Evolutionary conservation across 2,888 invertebrate species (phyloP).

Genomic region (Parthenolecanium corni): DNA sequence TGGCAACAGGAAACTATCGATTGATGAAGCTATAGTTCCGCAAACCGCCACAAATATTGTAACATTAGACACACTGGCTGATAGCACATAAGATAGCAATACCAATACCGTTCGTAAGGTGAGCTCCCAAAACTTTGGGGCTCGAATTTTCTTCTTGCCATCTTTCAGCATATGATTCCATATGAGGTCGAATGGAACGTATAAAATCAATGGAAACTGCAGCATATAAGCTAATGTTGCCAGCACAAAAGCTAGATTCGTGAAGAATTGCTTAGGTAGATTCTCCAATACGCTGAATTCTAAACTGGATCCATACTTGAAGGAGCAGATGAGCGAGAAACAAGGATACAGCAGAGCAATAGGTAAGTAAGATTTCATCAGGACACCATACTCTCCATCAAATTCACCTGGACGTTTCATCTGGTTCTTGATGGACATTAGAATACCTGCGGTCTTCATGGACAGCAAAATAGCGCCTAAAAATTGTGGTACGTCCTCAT

Average conservation of each 20-base stretch:
- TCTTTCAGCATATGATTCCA: slow-evolving; percentile 67
- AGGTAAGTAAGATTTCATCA: slow-evolving; percentile 69
- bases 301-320: slow-evolving; percentile 62
- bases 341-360: slow-evolving; percentile 71
- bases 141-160: slow-evolving; percentile 48
- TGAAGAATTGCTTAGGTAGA: slow-evolving; percentile 43
- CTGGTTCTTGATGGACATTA: slow-evolving; percentile 79
- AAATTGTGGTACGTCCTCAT: slow-evolving; percentile 69
- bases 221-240: slow-evolving; percentile 61
- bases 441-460: slow-evolving; percentile 80
- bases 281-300: slow-evolving; percentile 77
- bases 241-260: background rate
- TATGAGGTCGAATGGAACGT: slow-evolving; percentile 85
- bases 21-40: slow-evolving; percentile 78
- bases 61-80: slow-evolving; percentile 71
- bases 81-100: slow-evolving; percentile 54
- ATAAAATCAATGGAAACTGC: slow-evolving; percentile 85
- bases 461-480: slow-evolving; percentile 94
- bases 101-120: slow-evolving; percentile 63
- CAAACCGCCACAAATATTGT: slow-evolving; percentile 57
- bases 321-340: slow-evolving; percentile 82
- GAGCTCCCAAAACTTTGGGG: slow-evolving; percentile 56
- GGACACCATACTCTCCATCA: slow-evolving; percentile 64
- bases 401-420: slow-evolving; percentile 80
- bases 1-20: slow-evolving; percentile 78